These are phyloP conservation scores for Pygocentrus nattereri DNA, from an alignment of 2,797 vertebrate species.

Conservation along the genomic window DNA sequence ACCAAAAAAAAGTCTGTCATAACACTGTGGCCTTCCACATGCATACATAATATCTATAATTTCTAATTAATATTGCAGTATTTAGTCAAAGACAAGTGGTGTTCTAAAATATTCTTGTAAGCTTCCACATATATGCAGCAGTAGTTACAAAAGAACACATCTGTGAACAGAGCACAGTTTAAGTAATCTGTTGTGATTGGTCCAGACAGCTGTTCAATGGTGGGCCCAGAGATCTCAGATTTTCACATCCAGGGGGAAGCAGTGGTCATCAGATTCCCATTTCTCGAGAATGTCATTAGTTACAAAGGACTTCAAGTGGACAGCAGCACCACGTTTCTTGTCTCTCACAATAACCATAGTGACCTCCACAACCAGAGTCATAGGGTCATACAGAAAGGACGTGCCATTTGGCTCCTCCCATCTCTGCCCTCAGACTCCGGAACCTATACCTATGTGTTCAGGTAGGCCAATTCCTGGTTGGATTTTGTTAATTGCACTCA, in stretches of 20 bases:
- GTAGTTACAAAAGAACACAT: not conserved
- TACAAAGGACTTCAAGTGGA: slow-evolving; percentile 11
- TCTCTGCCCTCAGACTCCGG: slow-evolving; percentile 82
- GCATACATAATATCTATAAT: no score
- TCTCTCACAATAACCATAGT: slow-evolving; percentile 58
- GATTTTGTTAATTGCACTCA: not conserved
- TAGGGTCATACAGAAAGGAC: slow-evolving; percentile 63
- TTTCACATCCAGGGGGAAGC: slow-evolving; percentile 46
- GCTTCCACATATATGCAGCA: no score
- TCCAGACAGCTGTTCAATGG: slow-evolving; percentile 40
- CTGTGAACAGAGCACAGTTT: not conserved
- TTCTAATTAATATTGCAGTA: no score
- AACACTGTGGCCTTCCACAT: no score
- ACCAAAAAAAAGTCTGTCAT: no score
- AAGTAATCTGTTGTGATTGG: slow-evolving; percentile 23
- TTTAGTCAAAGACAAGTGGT: no score
- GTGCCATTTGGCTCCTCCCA: slow-evolving; percentile 87
- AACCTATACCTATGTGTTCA: slow-evolving; percentile 84
- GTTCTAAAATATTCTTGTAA: no score
- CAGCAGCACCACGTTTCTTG: slow-evolving; percentile 56
- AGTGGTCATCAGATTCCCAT: slow-evolving; percentile 50
- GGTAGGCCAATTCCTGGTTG: slow-evolving; percentile 62
- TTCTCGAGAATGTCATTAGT: slow-evolving; percentile 37
- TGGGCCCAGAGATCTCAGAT: slow-evolving; percentile 48
- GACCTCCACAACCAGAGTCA: slow-evolving; percentile 58